Evolutionary conservation across 2,888 invertebrate species (phyloP).

Genomic region (Apodemia duryi): DNA sequence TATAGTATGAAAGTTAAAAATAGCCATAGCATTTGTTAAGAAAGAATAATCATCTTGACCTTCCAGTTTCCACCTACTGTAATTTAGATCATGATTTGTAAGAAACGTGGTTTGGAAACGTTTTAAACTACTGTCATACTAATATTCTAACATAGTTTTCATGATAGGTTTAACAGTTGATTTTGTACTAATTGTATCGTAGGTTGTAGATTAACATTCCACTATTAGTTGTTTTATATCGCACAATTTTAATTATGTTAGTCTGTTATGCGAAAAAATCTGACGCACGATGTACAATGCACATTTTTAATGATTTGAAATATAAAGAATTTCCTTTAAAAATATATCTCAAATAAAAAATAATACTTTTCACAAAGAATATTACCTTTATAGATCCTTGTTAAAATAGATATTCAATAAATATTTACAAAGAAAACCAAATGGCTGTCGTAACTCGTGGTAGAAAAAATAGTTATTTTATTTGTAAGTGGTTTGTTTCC

Average conservation of each 20-base stretch:
- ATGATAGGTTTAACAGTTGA: neutral
- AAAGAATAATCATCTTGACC: too few species aligned
- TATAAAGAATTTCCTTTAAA: neutral
- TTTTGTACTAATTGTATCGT: constrained; percentile 37
- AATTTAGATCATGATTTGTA: neutral
- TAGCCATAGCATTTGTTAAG: too few species aligned
- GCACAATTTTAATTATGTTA: constrained; percentile 27
- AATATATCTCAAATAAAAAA: neutral
- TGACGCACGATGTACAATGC: constrained; percentile 18
- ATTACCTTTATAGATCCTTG: too few species aligned
- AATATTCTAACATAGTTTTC: neutral
- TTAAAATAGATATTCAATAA: too few species aligned
- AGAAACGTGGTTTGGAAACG: neutral
- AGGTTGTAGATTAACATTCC: constrained; percentile 70
- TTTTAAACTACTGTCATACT: neutral
- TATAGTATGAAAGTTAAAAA: too few species aligned
- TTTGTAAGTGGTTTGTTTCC: too few species aligned
- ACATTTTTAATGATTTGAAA: neutral
- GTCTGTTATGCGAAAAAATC: constrained; percentile 18
- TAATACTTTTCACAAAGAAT: too few species aligned
- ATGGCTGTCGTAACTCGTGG: too few species aligned
- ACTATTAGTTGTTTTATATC: constrained; percentile 34
- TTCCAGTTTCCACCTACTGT: too few species aligned
- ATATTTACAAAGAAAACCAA: too few species aligned
- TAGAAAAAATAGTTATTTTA: too few species aligned